Percentiles rank a stretch among this genome's conserved stretches.
These are phyloP conservation scores for Drosophila sechellia DNA, from an alignment of 1,140 invertebrate genomes.

Conservation along the genomic window DNA sequence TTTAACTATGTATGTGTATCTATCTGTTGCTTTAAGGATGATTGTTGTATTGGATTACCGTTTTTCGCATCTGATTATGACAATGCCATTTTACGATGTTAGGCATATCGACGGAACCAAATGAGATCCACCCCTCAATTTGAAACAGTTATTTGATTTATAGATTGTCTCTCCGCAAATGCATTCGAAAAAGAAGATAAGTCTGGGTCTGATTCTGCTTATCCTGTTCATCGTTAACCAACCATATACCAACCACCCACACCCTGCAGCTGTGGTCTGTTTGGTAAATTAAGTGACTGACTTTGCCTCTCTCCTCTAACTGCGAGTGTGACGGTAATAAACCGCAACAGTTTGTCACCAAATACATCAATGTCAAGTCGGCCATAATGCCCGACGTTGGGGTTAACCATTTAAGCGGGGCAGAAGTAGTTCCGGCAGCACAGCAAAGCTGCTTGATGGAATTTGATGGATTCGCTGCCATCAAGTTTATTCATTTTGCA, in stretches of 20 bases:
- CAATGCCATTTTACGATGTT: neutral
- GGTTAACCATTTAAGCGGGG: constrained; percentile 33
- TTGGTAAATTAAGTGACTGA: constrained; percentile 64
- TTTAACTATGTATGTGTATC: neutral
- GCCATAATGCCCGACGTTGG: constrained; percentile 57
- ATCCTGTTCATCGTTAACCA: constrained; percentile 10
- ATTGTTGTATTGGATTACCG: neutral
- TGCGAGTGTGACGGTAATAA: constrained; percentile 49
- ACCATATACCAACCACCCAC: neutral
- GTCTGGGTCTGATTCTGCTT: constrained; percentile 22
- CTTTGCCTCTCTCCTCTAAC: neutral
- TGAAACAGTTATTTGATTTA: constrained; percentile 75
- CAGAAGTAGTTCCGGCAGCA: constrained; percentile 5
- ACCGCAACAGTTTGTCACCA: constrained; percentile 77
- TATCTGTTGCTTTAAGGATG: neutral
- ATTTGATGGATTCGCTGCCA: constrained; percentile 51
- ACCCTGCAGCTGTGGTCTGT: constrained; percentile 59
- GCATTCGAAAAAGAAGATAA: constrained; percentile 8
- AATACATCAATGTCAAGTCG: constrained; percentile 78
- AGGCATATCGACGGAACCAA: neutral
- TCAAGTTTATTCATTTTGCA: constrained; percentile 55
- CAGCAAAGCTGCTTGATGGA: constrained; percentile 44
- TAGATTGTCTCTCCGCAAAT: constrained; percentile 41
- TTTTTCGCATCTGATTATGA: neutral
- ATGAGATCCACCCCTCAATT: constrained; percentile 13